Base-by-base conservation (phyloP, 2,113 vertebrate species). In the Philantomba maxwellii region DNA sequence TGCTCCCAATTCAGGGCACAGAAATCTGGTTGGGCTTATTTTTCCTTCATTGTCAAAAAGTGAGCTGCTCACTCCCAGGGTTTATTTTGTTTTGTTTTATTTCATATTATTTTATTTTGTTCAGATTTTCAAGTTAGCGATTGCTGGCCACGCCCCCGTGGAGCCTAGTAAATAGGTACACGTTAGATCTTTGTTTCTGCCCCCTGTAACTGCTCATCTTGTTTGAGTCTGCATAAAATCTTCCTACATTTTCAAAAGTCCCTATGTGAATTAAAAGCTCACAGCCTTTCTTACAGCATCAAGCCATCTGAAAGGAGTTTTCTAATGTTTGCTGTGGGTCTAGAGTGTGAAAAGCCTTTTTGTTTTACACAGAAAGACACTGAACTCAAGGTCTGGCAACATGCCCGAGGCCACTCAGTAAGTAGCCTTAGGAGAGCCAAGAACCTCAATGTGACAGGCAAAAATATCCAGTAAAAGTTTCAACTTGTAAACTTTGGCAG, bases 291-390 rank as follows among this genome's bases (percentile, higher is more conserved):
- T 96, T 36, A 51, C 1, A 73, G 39, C 83, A 84, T 26, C 33
- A 8, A 70, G 84, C 30, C 5, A 66, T 81, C 28, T 66, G n/a
- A 55, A 91, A 87, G 83, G 73, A 47, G 73, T 88, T 92, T 92
- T 83, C 51, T 62, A 77, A 90, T 47, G 36, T 96, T 95, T 91
- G 58, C 73, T 23, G 13, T 93, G 90, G 87, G 90, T 89, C 66
- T 73, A 36, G 55, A 96, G 89, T 13, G 33, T 91, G 93, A 96
- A 96, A 95, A 83, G 33, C 21, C 9, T 60, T 49, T 91, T 95
- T 92, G 93, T 96, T 86, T 94, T 26, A 55, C 28, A 43, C 78
- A 93, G 66, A 91, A 96, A 83, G 80, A 90, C 53, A n/a, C 47
- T 60, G 73, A 87, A 66, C 86, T 83, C 21, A 9, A 86, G 47